These are phyloP conservation scores for Keiferia lycopersicella DNA, from an alignment of 2,888 invertebrate genomes.

Conservation along the genomic window DNA sequence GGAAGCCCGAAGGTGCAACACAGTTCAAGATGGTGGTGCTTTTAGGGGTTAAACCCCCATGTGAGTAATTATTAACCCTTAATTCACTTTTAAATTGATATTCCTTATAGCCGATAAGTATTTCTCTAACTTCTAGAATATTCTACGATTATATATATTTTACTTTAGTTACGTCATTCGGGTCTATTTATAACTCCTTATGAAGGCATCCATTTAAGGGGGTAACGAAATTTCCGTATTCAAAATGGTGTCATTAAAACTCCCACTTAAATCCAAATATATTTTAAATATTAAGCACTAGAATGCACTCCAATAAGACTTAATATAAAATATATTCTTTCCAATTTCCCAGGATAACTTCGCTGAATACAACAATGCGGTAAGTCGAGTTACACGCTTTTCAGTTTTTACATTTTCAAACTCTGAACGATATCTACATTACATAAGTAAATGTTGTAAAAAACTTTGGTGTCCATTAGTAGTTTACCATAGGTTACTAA, in stretches of 20 bases:
- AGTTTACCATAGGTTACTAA: too few relatives aligned
- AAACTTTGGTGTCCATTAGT: too few relatives aligned
- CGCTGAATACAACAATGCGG: background rate
- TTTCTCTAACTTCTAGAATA: background rate
- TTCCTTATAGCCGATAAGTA: background rate
- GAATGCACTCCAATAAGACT: background rate
- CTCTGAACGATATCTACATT: too few relatives aligned
- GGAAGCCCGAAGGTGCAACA: constrained; percentile 47
- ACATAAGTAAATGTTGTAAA: too few relatives aligned
- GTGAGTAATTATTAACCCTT: constrained; percentile 37
- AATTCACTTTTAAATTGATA: background rate
- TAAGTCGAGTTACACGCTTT: background rate
- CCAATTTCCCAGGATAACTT: background rate
- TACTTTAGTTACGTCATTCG: background rate
- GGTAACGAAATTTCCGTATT: background rate
- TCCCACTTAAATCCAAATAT: background rate
- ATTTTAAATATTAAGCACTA: background rate
- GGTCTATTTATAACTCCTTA: constrained; percentile 1
- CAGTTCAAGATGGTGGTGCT: constrained; percentile 32
- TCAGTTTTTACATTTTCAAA: background rate
- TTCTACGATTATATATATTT: constrained; percentile 5
- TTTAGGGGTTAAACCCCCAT: constrained; percentile 37
- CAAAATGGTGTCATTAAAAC: background rate
- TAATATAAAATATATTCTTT: background rate
- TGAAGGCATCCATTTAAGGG: background rate